A percentile compares a stretch with the other conserved stretches of the same genome.
phyloP scores from a whole-genome alignment of 1,140 invertebrate genomes.

The Rhynchophorus ferrugineus region DNA sequence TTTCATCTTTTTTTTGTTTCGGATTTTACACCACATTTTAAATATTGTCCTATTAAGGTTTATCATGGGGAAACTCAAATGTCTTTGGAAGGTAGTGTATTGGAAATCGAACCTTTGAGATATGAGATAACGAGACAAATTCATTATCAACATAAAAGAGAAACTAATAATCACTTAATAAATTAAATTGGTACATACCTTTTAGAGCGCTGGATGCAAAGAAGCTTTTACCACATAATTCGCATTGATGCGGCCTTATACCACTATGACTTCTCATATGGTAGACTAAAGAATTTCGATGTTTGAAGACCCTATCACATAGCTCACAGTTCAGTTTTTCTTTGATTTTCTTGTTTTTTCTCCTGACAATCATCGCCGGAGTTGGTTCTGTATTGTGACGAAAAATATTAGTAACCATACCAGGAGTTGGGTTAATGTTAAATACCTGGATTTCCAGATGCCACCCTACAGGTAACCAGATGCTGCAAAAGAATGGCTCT shows the following conservation, averaged over 20 bases:
- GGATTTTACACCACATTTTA: too few species aligned
- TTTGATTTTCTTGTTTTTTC: slow-evolving; percentile 31
- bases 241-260: slow-evolving; percentile 67
- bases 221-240: slow-evolving; percentile 74
- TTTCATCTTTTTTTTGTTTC: too few species aligned
- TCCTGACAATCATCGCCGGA: slow-evolving; percentile 19
- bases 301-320: slow-evolving; percentile 68
- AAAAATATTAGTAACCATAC: not conserved
- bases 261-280: slow-evolving; percentile 74
- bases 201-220: slow-evolving; percentile 72
- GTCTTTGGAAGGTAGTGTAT: too few species aligned
- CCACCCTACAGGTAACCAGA: slow-evolving; percentile 34
- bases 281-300: slow-evolving; percentile 76
- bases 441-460: slow-evolving; percentile 39
- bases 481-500: slow-evolving; percentile 35
- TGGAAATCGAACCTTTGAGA: too few species aligned
- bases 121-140: too few species aligned
- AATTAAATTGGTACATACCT: too few species aligned
- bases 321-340: slow-evolving; percentile 49
- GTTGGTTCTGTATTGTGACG: slow-evolving; percentile 12
- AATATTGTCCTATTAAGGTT: too few species aligned
- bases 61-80: too few species aligned
- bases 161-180: too few species aligned
- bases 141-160: too few species aligned
- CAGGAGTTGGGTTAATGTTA: too few species aligned